Evolutionary conservation across 2,113 vertebrate genomes (phyloP).

Genomic region (Leptodactylus fuscus): DNA sequence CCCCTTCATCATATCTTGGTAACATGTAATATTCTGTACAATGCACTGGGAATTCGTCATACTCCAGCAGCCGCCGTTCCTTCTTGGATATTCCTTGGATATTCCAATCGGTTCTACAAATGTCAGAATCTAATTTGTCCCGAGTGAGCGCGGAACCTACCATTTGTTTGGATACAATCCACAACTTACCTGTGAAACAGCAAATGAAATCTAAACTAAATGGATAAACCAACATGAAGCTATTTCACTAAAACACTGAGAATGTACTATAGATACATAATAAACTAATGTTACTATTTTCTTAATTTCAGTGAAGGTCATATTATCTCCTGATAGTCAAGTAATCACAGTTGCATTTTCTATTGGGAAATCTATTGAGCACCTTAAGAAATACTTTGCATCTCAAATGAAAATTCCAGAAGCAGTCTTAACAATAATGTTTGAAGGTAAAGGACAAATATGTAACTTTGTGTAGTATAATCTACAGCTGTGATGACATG

Average conservation of each 20-base stretch:
- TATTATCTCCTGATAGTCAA: slow-evolving; percentile 80
- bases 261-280: not conserved
- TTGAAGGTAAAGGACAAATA: slow-evolving; percentile 71
- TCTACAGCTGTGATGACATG: too few species aligned
- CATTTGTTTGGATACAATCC: too few species aligned
- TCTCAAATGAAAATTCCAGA: slow-evolving; percentile 74
- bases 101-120: too few species aligned
- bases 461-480: not conserved
- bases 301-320: slow-evolving; percentile 77
- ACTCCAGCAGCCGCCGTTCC: too few species aligned
- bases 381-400: slow-evolving; percentile 79
- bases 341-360: slow-evolving; percentile 79
- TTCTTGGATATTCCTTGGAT: too few species aligned
- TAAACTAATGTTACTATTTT: not conserved
- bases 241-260: not conserved
- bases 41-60: too few species aligned
- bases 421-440: slow-evolving; percentile 71
- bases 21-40: too few species aligned
- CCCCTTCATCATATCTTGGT: too few species aligned
- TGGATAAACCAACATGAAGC: too few species aligned
- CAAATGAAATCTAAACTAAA: not conserved
- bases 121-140: too few species aligned
- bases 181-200: too few species aligned
- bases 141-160: too few species aligned
- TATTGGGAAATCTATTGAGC: slow-evolving; percentile 70